Conservation (phyloP, 2,113 vertebrate species). For the Cygnus atratus region DNA sequence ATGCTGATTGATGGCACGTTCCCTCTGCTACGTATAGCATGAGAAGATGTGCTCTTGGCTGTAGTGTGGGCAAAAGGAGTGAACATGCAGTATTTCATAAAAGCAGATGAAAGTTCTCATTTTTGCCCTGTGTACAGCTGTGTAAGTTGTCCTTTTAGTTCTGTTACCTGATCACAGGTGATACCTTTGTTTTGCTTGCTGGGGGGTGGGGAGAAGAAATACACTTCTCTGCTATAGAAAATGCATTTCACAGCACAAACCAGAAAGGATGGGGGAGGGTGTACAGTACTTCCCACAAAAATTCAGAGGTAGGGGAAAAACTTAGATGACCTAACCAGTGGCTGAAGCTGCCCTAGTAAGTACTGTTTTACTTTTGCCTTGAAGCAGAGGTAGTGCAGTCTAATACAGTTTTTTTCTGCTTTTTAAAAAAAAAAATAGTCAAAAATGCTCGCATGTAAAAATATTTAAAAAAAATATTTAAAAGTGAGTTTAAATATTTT, state of each 20-base stretch:
- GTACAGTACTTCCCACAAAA: neutral
- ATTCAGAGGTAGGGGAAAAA: neutral
- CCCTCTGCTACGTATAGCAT: neutral
- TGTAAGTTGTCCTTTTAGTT: conserved; percentile 3
- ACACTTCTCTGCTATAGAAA: neutral
- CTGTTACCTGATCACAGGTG: neutral
- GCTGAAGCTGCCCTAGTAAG: neutral
- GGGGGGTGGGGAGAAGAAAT: neutral
- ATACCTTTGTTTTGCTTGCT: neutral
- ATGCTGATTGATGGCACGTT: neutral
- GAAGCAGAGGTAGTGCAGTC: neutral
- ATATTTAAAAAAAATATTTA: neutral
- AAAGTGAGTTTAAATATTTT: neutral
- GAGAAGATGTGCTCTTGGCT: conserved; percentile 2
- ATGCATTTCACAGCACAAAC: neutral
- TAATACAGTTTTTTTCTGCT: neutral
- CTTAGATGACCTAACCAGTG: neutral
- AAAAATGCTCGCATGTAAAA: neutral
- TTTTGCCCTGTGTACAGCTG: neutral
- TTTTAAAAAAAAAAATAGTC: neutral
- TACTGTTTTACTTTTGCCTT: neutral
- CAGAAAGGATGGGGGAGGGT: neutral
- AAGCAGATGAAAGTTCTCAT: conserved; percentile 32
- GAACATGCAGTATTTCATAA: neutral
- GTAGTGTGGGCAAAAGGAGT: neutral